Evolutionary conservation across 2,888 invertebrate genomes (phyloP).

Genomic region (Andrena dorsata): DNA sequence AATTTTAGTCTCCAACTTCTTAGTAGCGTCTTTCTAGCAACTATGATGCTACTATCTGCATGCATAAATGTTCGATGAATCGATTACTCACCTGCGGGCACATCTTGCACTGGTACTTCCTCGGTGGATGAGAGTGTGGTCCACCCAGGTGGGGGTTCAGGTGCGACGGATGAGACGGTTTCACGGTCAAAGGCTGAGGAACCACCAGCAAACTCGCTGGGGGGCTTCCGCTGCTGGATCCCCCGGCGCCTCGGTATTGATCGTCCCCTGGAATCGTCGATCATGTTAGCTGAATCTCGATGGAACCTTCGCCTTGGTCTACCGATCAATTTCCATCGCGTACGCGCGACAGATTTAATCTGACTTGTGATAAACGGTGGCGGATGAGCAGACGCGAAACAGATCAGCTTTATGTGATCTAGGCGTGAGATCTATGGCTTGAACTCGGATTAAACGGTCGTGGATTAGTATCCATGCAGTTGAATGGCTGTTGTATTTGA

Average conservation of each 20-base stretch:
- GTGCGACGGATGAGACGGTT: slow-evolving; percentile 84
- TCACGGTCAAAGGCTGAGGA: slow-evolving; percentile 90
- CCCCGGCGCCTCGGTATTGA: slow-evolving; percentile 85
- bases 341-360: neutral
- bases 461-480: no score
- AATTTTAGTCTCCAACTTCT: no score
- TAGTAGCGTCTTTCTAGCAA: no score
- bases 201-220: slow-evolving; percentile 92
- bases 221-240: slow-evolving; percentile 86
- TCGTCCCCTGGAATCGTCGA: slow-evolving; percentile 80
- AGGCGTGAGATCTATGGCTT: no score
- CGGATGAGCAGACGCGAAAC: neutral
- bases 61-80: neutral
- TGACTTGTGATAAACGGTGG: neutral
- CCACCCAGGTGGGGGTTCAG: slow-evolving; percentile 84
- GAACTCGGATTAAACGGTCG: no score
- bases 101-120: slow-evolving; percentile 98
- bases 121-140: slow-evolving; percentile 85
- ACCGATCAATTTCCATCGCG: slow-evolving; percentile 20
- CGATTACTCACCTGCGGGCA: slow-evolving; percentile 94
- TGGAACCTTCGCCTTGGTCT: slow-evolving; percentile 29
- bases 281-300: neutral
- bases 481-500: no score
- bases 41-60: no score
- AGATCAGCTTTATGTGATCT: no score